A percentile compares a stretch with the other conserved stretches of the same genome.
These are phyloP conservation scores for Pipa parva DNA, from an alignment of 2,113 vertebrate species.

Conservation along the genomic window DNA sequence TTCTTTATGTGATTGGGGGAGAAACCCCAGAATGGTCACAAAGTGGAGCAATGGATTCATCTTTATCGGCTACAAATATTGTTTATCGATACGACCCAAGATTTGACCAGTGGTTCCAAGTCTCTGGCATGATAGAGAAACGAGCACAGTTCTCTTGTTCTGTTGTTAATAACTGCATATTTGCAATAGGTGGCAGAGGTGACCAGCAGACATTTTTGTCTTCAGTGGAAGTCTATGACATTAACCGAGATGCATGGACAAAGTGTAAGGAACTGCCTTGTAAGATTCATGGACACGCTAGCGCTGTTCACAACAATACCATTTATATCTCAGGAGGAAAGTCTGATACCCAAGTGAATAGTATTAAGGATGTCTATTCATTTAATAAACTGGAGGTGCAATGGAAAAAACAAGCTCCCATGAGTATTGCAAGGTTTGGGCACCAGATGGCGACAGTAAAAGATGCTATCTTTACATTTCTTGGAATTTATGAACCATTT, in stretches of 20 bases:
- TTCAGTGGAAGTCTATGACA: conserved; percentile 81
- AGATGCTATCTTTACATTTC: conserved; percentile 80
- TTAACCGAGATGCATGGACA: conserved; percentile 72
- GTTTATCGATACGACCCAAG: conserved; percentile 87
- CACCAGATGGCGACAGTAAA: conserved; percentile 81
- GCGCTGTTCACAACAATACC: conserved; percentile 61
- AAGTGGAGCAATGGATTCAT: conserved; percentile 36
- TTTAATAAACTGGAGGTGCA: conserved; percentile 53
- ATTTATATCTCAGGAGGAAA: conserved; percentile 85
- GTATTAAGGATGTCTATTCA: conserved; percentile 71
- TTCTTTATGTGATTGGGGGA: conserved; percentile 86
- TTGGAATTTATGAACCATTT: conserved; percentile 89
- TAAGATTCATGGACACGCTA: conserved; percentile 77
- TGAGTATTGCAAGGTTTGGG: conserved; percentile 84
- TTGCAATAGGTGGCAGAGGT: conserved; percentile 75
- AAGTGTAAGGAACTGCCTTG: conserved; percentile 62
- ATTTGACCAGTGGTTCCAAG: conserved; percentile 73
- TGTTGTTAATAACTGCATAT: conserved; percentile 65
- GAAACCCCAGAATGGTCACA: conserved; percentile 59
- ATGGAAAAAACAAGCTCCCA: conserved; percentile 77
- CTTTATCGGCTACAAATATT: conserved; percentile 57
- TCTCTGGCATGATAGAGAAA: conserved; percentile 71
- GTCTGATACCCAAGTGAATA: conserved; percentile 51
- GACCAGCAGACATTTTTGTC: conserved; percentile 54
- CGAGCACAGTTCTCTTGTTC: conserved; percentile 83